Evolutionary conservation across 2,113 vertebrate genomes (phyloP).

Genomic region (Nothoprocta pentlandii): DNA sequence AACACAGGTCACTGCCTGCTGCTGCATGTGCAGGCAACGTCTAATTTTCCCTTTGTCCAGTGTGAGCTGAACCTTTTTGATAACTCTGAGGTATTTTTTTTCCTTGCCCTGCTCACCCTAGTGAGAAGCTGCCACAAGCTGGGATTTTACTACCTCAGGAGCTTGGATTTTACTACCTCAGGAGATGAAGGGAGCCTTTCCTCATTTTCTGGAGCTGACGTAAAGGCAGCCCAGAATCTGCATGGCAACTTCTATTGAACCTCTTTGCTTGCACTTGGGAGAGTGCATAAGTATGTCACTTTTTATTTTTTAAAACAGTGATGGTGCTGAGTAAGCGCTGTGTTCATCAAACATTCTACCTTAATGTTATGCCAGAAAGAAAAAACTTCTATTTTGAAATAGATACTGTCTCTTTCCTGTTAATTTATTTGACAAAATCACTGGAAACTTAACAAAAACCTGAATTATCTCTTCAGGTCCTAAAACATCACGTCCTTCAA

Average conservation of each 20-base stretch:
- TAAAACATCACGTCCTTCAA: neutral
- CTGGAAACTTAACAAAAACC: neutral
- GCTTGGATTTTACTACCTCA: neutral
- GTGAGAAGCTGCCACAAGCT: neutral
- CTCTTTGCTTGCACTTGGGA: neutral
- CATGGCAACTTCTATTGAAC: neutral
- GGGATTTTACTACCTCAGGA: neutral
- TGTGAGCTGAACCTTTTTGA: slow-evolving; percentile 21
- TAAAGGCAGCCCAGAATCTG: fast-evolving
- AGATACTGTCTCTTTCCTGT: neutral
- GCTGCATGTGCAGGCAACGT: slow-evolving; percentile 34
- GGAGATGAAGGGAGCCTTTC: neutral
- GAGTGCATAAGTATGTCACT: neutral
- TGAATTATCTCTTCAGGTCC: neutral
- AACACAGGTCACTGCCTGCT: slow-evolving; percentile 50
- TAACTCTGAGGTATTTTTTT: slow-evolving; percentile 51
- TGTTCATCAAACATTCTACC: neutral
- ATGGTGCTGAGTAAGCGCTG: neutral
- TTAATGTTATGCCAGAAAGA: neutral
- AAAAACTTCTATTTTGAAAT: neutral
- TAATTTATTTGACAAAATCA: neutral
- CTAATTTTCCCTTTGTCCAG: slow-evolving; percentile 36
- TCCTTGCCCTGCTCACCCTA: neutral
- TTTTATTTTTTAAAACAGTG: neutral
- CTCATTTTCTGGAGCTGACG: neutral